Conservation (phyloP, 2,888 invertebrate genomes). For the Lacanobia oleracea region DNA sequence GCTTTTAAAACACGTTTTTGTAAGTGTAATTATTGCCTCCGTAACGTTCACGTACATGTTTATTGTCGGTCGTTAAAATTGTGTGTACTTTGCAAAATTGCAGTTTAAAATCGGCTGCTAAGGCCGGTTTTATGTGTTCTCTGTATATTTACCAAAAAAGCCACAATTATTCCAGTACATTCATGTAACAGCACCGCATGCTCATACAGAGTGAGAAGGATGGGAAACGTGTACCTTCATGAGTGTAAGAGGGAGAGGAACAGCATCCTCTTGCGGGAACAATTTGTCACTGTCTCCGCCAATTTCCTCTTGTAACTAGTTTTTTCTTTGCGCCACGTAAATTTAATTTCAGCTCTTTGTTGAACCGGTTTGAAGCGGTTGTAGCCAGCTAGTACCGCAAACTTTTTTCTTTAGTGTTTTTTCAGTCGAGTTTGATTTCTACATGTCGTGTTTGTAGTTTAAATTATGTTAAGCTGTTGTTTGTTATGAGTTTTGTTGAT, state of each 20-base stretch:
- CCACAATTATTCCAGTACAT: constrained; percentile 79
- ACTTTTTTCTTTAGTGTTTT: constrained; percentile 61
- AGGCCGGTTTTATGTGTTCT: constrained; percentile 45
- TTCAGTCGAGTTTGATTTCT: constrained; percentile 44
- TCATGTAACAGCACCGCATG: constrained; percentile 73
- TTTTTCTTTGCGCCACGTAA: constrained; percentile 89
- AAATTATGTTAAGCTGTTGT: constrained; percentile 11
- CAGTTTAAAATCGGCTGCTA: constrained; percentile 57
- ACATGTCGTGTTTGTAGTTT: constrained; percentile 31
- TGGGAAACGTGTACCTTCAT: constrained; percentile 69
- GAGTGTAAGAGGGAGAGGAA: constrained; percentile 73
- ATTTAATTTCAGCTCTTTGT: constrained; percentile 89
- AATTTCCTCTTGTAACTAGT: constrained; percentile 90
- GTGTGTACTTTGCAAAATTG: constrained; percentile 60
- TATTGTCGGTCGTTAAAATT: constrained; percentile 57
- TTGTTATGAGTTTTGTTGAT: constrained; percentile 13
- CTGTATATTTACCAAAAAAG: constrained; percentile 67
- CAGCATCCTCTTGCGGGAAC: constrained; percentile 83
- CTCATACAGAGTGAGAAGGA: constrained; percentile 68
- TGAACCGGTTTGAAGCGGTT: constrained; percentile 82
- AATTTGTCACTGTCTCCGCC: constrained; percentile 90
- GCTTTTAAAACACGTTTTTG: constrained; percentile 29
- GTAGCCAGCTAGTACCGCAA: constrained; percentile 70
- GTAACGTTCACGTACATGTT: constrained; percentile 39
- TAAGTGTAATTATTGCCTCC: constrained; percentile 36